Base-by-base conservation (phyloP, 1,140 invertebrate species). In the Drosophila biarmipes region DNA sequence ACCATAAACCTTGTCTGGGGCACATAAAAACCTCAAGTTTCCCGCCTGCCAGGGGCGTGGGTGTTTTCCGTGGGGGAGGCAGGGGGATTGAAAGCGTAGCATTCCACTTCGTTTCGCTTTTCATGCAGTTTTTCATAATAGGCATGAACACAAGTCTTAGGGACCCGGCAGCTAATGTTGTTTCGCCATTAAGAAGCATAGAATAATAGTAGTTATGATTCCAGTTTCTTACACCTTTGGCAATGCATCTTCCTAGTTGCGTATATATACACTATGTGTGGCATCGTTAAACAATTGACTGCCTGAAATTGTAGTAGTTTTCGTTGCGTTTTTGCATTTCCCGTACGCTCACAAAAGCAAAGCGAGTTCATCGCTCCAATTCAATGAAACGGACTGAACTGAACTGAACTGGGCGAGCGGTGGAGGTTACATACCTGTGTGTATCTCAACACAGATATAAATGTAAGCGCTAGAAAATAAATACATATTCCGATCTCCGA, bases 281-380 rank as follows among this genome's bases (percentile, higher is more conserved):
- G 27, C 59, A 69, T 82, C 68, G 73, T 82, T 75, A 62, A 79
- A 82, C 77, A 84, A 84, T 78, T 79, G 58, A 73, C 58, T 71
- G 56, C 19, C 62, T 35, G 24, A 55, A 37, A 58, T 64, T 78
- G 31, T 75, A 27, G 38, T 71, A 37, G 59, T 38, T n/a, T 43
- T 68, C 15, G 49, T 68, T 73, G 57, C 40, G 63, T 71, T 73
- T 69, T 73, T 59, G 37, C 59, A 76, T 81, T 81, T 77, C 53
- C 66, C 74, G 63, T 81, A 63, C 59, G 59, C 54, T 43, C 59
- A 71, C 71, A 84, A 79, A 74, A 79, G 61, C 42, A 19, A 78
- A 68, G 55, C 48, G 79, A 90, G 87, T 90, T 90, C 87, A 90
- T 87, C 87, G 87, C 87, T 90, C 87, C 77, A 90, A 87, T 90